Percentiles rank a stretch among this genome's conserved stretches.
phyloP scores from a whole-genome alignment of 2,113 vertebrate species.

The Ochotona curzoniae region DNA sequence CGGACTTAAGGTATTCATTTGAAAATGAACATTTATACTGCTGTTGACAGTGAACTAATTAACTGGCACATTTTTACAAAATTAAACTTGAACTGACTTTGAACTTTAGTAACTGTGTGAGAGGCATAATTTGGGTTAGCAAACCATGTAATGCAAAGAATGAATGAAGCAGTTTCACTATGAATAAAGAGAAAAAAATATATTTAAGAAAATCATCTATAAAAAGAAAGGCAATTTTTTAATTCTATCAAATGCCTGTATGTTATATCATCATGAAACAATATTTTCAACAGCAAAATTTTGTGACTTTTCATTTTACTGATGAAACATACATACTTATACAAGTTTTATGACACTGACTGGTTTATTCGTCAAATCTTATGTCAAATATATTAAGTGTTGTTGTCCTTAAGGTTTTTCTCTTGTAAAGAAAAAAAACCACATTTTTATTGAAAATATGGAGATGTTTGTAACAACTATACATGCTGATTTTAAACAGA shows the following conservation, averaged over 20 bases:
- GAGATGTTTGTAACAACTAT: constrained; percentile 19
- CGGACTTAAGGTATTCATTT: background rate
- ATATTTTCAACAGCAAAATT: background rate
- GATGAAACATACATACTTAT: constrained; percentile 48
- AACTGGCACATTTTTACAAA: constrained; percentile 71
- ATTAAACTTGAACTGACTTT: constrained; percentile 78
- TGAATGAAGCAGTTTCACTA: constrained; percentile 24
- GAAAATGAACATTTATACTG: constrained; percentile 44
- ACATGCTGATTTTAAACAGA: background rate
- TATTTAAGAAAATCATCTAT: constrained; percentile 45
- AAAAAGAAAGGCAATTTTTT: constrained; percentile 56
- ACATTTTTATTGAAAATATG: background rate
- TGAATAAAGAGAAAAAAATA: constrained; percentile 38
- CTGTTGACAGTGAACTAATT: constrained; percentile 79
- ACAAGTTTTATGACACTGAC: background rate
- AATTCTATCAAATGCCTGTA: background rate
- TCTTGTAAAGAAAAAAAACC: background rate
- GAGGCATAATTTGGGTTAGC: constrained; percentile 70
- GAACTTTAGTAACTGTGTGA: constrained; percentile 67
- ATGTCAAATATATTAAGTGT: background rate
- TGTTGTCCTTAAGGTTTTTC: background rate
- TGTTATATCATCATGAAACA: background rate
- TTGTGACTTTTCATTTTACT: constrained; percentile 35
- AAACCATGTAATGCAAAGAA: constrained; percentile 73
- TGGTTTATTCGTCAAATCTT: background rate